Base-by-base conservation (phyloP, 2,888 invertebrate genomes). In the Eumacrocentrus americanus region DNA sequence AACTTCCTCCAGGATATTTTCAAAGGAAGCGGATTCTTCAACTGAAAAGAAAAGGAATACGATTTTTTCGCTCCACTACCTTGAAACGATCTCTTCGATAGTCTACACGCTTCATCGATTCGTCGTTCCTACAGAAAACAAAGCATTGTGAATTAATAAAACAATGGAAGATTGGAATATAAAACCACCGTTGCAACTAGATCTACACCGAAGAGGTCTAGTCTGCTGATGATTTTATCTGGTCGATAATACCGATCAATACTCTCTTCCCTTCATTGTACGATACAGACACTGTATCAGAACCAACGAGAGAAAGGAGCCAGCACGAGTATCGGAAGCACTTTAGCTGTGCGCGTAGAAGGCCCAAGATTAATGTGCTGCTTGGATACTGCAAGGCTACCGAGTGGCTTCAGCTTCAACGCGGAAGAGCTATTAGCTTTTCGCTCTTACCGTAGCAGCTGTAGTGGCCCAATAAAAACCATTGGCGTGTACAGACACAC, bases 321-420 rank as follows among this genome's bases (percentile, higher is more conserved):
- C 60, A 62, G 46, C 54, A 55, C 58, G 59, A 67, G 58, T 63
- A 70, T 70, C 71, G 71, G 70, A 71, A 70, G 71, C 71, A 70
- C 70, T 71, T 71, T 71, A 70, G 67, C 64, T 52, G n/a, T n/a
- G n/a, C 62, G 61, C 69, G 64, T 63, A 65, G 70, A 70, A 71
- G 63, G 68, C 65, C 60, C 66, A 68, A 71, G 71, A 71, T 71
- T 71, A 71, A 71, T 71, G 68, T 66, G 64, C 69, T 66, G 58
- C 61, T 64, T 64, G 60, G 65, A 63, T 67, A 62, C 60, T 61
- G 60, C n/a, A n/a, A 59, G 61, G 57, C 58, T 61, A 64, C 63
- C 64, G 64, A 65, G 61, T 65, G 61, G 66, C 62, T 64, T 67
- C 62, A 63, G 60, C 63, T 67, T 63, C 56, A 68, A 69, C 65